These are phyloP conservation scores for Rhadinocentrus ornatus DNA, from an alignment of 2,797 vertebrate species.

Conservation along the genomic window DNA sequence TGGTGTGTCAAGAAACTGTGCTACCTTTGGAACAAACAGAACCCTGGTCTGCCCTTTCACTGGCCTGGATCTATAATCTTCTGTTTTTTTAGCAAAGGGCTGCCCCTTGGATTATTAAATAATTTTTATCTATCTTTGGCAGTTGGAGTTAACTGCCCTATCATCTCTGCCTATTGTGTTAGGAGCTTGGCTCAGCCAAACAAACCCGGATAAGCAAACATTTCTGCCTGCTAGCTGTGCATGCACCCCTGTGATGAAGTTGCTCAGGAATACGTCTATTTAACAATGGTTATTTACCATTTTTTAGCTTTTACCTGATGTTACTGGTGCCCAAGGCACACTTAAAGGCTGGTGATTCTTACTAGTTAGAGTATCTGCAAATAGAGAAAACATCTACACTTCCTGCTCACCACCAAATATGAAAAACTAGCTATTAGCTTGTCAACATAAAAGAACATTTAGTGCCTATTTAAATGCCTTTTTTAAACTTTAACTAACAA, in stretches of 20 bases:
- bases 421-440: neutral
- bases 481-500: neutral
- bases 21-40: neutral
- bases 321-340: neutral
- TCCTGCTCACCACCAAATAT: neutral
- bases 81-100: neutral
- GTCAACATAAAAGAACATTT: neutral
- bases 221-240: neutral
- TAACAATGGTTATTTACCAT: neutral
- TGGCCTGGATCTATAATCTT: neutral
- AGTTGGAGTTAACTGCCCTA: neutral
- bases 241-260: neutral
- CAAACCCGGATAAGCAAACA: neutral
- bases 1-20: neutral
- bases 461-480: neutral
- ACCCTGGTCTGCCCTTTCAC: neutral
- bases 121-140: neutral
- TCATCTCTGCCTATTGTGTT: neutral
- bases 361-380: neutral
- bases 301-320: neutral
- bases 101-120: neutral
- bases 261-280: neutral
- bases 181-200: neutral
- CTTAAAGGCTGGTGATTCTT: neutral
- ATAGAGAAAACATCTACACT: neutral